Conservation (phyloP, 2,113 vertebrate genomes). For the Platysteira castanea region DNA sequence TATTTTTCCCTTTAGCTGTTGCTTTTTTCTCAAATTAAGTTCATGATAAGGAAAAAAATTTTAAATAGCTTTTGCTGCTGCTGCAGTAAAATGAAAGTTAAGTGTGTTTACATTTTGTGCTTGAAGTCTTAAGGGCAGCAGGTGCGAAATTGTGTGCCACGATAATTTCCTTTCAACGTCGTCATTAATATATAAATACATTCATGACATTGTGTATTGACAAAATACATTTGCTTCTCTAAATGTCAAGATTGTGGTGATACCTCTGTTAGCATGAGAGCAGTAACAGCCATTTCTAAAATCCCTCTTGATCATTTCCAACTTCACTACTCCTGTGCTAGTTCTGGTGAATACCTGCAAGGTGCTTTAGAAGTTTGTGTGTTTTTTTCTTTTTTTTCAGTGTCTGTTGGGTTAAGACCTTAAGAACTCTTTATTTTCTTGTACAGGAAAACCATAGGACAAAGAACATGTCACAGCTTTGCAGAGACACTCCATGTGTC, state of each 20-base stretch:
- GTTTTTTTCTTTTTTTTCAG: background rate
- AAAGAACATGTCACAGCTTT: background rate
- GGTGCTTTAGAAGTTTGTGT: background rate
- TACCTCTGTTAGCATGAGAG: background rate
- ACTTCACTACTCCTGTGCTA: background rate
- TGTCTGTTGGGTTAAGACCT: background rate
- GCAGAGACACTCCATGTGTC: background rate
- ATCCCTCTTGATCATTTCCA: background rate
- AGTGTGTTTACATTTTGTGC: slow-evolving; percentile 4
- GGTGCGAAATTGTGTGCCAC: background rate
- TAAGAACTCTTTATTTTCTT: background rate
- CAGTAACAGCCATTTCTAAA: background rate
- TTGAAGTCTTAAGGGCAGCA: background rate
- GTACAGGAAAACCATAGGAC: background rate
- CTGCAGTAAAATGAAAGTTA: background rate
- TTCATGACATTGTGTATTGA: background rate
- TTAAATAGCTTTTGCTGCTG: background rate
- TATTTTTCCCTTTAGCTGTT: background rate
- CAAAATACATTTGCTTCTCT: background rate
- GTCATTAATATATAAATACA: background rate
- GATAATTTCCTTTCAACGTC: background rate
- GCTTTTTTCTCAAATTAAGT: background rate
- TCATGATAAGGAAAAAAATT: background rate
- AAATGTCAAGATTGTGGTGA: background rate
- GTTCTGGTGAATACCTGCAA: background rate